A percentile compares a stretch with the other conserved stretches of the same genome.
These are phyloP conservation scores for Acromyrmex charruanus DNA, from an alignment of 1,140 invertebrate genomes.

Conservation along the genomic window DNA sequence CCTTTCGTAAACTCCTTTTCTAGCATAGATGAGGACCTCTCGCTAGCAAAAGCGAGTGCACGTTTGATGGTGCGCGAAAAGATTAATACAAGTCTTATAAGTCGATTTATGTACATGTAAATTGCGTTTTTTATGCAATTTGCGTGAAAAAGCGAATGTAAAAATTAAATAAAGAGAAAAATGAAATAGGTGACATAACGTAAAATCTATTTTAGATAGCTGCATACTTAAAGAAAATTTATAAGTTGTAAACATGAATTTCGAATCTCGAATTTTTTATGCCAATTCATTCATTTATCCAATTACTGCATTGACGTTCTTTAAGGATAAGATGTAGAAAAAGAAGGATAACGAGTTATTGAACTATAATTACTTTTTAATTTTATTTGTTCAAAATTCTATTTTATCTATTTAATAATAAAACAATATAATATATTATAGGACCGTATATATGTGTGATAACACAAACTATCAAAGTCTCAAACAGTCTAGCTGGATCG, in stretches of 20 bases:
- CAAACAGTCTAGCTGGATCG: no score
- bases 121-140: neutral
- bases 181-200: neutral
- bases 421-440: no score
- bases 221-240: neutral
- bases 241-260: neutral
- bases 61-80: constrained; percentile 44
- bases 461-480: no score
- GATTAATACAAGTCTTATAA: neutral
- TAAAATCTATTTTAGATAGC: neutral
- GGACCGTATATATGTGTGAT: no score
- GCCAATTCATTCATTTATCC: neutral
- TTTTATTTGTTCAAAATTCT: neutral
- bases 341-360: neutral
- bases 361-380: neutral
- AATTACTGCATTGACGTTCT: neutral
- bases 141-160: neutral
- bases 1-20: constrained; percentile 69
- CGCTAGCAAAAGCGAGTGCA: constrained; percentile 15
- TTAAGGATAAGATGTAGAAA: neutral
- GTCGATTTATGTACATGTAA: neutral
- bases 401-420: neutral
- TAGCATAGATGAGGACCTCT: constrained; percentile 33
- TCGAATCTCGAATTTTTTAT: neutral
- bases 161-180: neutral